Evolutionary conservation across 2,797 vertebrate genomes (phyloP), one percentile per base, ranked within the genome.

Genomic region (Lemur catta): DNA sequence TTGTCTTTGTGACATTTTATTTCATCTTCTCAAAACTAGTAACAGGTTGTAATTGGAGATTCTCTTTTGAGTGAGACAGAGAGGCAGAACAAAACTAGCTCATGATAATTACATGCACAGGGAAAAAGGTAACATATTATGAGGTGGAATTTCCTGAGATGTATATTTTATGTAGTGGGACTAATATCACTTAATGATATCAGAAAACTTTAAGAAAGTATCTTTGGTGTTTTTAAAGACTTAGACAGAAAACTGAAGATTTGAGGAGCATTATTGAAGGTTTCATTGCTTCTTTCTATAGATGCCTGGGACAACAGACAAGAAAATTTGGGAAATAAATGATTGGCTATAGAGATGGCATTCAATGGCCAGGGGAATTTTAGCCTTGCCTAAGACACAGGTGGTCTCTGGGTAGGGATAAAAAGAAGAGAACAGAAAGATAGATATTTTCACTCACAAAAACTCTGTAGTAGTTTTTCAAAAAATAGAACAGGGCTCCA

Each of bases 21-120:
- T 91, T 90, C 72, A 86, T 91, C 69, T 91, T 81, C 46, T 90
- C 84, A 94, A 48, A 92, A 41, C 11, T 69, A 22, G 38, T 63
- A 95, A 79, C 30, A 85, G 38, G 46, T 85, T 88, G 6, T 92
- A 57, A 61, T 35, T 81, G n/a, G 48, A 82, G 28, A 52, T 67
- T 91, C 48, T 75, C 55, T 92, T 84, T 82, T 61, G 11, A 95
- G 33, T 74, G n/a, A 92, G 61, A 46, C 17, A 33, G 7, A 89
- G 20, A 33, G 81, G 3, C 17, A 61, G 43, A 57, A 76, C 38
- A 46, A n/a, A 61, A 88, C 17, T 76, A 43, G 6, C 28, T 89
- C 13, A 6, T 72, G 13, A 84, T 43, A 78, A 86, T 28, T 59
- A 71, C 4, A 90, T 52, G 22, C 28, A 76, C 15, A 89, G 48